These are phyloP conservation scores for Tetanocera ferruginea DNA, from an alignment of 2,888 invertebrate species.

Conservation along the genomic window DNA sequence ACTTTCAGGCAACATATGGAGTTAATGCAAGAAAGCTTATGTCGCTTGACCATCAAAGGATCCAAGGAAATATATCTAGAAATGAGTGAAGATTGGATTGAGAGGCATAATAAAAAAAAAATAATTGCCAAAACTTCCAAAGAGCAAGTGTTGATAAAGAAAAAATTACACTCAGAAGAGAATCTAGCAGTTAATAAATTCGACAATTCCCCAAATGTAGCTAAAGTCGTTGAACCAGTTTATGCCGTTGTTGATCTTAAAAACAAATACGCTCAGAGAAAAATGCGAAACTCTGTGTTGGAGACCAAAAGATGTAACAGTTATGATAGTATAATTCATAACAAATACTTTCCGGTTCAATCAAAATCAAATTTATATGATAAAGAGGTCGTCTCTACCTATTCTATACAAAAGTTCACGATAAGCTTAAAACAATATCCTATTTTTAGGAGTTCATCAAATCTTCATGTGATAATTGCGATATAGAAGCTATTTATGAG, in stretches of 20 bases:
- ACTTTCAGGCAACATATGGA: slow-evolving; percentile 35
- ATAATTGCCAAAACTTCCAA: slow-evolving; percentile 29
- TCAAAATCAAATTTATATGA: background rate
- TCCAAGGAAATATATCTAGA: slow-evolving; percentile 48
- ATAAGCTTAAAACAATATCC: background rate
- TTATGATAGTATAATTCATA: slow-evolving; percentile 46
- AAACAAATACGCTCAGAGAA: slow-evolving; percentile 58
- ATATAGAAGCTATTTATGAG: slow-evolving; percentile 47
- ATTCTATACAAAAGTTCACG: background rate
- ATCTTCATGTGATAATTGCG: background rate
- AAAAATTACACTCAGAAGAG: background rate
- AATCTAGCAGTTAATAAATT: background rate
- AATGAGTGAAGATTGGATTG: slow-evolving; percentile 24
- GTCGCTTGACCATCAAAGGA: slow-evolving; percentile 54
- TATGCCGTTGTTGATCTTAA: slow-evolving; percentile 64
- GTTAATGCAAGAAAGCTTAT: slow-evolving; percentile 53
- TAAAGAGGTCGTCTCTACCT: background rate
- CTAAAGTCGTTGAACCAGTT: slow-evolving; percentile 53
- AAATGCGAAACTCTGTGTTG: slow-evolving; percentile 50
- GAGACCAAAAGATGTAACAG: slow-evolving; percentile 46
- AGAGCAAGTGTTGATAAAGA: slow-evolving; percentile 30
- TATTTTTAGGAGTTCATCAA: background rate
- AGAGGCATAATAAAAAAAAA: slow-evolving; percentile 30
- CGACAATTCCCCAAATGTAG: background rate
- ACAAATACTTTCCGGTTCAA: background rate